phyloP scores from a whole-genome alignment of 2,797 vertebrate species.

The Thaleichthys pacificus region DNA sequence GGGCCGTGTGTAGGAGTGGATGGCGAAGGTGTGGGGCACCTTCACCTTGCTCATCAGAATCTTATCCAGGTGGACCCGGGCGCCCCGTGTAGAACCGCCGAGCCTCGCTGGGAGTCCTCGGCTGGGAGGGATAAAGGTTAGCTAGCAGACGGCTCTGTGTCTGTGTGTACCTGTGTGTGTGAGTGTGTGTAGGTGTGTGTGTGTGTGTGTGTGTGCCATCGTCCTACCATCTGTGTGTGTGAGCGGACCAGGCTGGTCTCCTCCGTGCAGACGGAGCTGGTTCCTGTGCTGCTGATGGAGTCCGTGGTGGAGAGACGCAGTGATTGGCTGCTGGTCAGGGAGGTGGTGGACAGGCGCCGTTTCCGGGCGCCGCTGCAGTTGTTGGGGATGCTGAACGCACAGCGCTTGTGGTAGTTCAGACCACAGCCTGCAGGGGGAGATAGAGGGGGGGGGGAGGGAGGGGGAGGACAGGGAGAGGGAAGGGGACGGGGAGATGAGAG shows the following conservation, averaged over 20 bases:
- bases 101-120: constrained; percentile 76
- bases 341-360: constrained; percentile 85
- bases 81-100: constrained; percentile 84
- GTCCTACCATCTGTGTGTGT: constrained; percentile 73
- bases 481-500: not conserved
- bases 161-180: not conserved
- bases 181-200: not conserved
- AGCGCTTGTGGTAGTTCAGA: constrained; percentile 92
- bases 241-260: constrained; percentile 75
- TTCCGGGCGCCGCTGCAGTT: constrained; percentile 91
- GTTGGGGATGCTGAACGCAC: constrained; percentile 92
- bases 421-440: constrained; percentile 82
- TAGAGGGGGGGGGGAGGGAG: constrained; percentile 22
- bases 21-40: constrained; percentile 90
- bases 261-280: constrained; percentile 68
- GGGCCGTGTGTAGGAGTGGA: constrained; percentile 91
- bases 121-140: constrained; percentile 45
- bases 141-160: not conserved
- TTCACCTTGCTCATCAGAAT: constrained; percentile 90
- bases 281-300: constrained; percentile 73
- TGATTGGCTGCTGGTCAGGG: constrained; percentile 83
- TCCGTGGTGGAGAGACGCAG: constrained; percentile 82
- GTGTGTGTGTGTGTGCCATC: constrained; percentile 18
- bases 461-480: not conserved
- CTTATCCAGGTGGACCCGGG: constrained; percentile 90